These are phyloP conservation scores for Ginglymostoma cirratum DNA, from an alignment of 2,113 vertebrate genomes.

Conservation along the genomic window DNA sequence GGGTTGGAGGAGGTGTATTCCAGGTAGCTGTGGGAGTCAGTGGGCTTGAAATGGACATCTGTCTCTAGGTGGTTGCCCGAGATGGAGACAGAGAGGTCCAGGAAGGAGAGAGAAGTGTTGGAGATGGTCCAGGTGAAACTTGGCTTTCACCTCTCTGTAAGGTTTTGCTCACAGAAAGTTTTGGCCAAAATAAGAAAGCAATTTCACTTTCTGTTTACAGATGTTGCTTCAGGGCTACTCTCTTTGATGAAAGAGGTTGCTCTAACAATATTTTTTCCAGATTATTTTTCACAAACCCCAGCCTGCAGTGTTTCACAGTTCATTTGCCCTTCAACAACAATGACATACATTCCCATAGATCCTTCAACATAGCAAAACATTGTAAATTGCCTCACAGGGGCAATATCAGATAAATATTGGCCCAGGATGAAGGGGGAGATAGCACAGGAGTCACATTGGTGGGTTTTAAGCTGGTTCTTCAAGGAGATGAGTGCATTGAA, in stretches of 20 bases:
- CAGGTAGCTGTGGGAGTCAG: no score
- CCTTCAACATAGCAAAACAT: background rate
- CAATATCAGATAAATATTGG: no score
- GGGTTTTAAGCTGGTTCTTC: background rate
- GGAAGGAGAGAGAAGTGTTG: no score
- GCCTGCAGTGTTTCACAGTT: background rate
- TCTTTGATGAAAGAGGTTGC: background rate
- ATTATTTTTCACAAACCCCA: no score
- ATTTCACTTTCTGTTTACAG: background rate
- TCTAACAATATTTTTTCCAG: background rate
- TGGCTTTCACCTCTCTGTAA: background rate
- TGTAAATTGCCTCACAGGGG: background rate
- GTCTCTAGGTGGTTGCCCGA: no score
- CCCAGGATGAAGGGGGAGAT: background rate
- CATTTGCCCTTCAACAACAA: background rate
- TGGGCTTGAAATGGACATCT: no score
- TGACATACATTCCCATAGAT: background rate
- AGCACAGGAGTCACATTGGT: background rate
- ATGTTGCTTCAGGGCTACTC: background rate
- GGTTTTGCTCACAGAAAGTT: background rate
- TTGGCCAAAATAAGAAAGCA: background rate
- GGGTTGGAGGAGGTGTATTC: no score
- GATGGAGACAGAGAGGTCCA: no score
- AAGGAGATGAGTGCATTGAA: background rate
- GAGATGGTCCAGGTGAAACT: no score